Evolutionary conservation across 2,113 vertebrate genomes (phyloP), one percentile per base, ranked within the genome.

Genomic region (Sclerurus mexicanus): DNA sequence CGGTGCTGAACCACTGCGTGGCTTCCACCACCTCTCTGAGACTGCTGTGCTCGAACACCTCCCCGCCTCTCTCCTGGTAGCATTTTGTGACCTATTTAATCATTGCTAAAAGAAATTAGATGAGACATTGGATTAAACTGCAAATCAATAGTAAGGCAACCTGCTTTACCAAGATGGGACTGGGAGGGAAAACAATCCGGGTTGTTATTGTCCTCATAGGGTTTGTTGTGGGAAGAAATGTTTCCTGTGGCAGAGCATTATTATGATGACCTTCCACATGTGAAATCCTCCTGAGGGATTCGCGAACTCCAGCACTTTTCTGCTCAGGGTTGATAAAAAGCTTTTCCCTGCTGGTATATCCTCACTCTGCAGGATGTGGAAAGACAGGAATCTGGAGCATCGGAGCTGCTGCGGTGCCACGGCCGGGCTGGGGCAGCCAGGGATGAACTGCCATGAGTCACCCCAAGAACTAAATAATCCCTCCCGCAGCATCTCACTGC

Each of bases 1-100:
- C 1, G 0, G 14, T 28, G 20, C 56, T 93, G 73, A 53, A 23
- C 12, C n/a, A 1, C 82, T 8, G 60, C 0, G 0, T 24, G 49
- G 3, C 25, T 53, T 46, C 47, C 23, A 44, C 9, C 33, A 9
- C 16, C 2, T 2, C 69, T 49, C 60, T 0, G 69, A 44, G 46
- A 6, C 20, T 0, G 0, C 72, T 25, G 53, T 10, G 62, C 64
- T 25, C 20, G 42, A 12, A 1, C 86, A 39, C 49, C 49, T 94
- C 56, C 37, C 42, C 31, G n/a, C n/a, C 63, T 25, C 74, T 40
- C 69, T 87, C 42, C 59, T 4, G 2, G 16, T 16, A 84, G 14
- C 2, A 2, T 55, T 81, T 62, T 49, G 63, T 68, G 27, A 76
- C 40, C 49, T n/a, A 1, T 53, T 69, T 17, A 44, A 33, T 64